Conservation (phyloP, 2,888 invertebrate species). For the Creontiades dilutus region DNA sequence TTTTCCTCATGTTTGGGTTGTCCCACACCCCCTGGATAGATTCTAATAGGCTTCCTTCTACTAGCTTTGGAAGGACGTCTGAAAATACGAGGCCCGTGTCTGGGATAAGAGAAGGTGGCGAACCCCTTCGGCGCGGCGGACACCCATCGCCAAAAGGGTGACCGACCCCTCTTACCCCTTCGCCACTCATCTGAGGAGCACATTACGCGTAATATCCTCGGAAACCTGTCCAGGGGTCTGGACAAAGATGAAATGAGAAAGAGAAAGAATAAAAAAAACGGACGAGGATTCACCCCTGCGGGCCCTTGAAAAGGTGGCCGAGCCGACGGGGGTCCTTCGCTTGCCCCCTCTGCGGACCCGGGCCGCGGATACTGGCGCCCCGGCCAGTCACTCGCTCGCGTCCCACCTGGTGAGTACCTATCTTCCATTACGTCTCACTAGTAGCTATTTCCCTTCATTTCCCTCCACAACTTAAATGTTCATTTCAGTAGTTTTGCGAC, state of each 20-base stretch:
- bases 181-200: constrained; percentile 11
- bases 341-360: constrained; percentile 38
- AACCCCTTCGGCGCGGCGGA: neutral
- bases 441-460: neutral
- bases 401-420: constrained; percentile 64
- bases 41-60: too few species aligned
- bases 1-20: too few species aligned
- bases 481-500: neutral
- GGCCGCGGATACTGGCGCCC: neutral
- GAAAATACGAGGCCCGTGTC: neutral
- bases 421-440: neutral
- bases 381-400: constrained; percentile 53
- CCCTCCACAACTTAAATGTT: neutral
- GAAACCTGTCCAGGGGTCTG: constrained; percentile 21
- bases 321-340: neutral
- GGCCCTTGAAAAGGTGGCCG: constrained; percentile 34
- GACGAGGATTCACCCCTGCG: constrained; percentile 39
- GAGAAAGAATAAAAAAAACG: neutral
- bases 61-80: too few species aligned
- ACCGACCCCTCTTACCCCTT: neutral
- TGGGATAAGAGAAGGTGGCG: neutral
- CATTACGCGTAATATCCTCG: constrained; percentile 9
- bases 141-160: constrained; percentile 28
- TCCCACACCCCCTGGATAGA: too few species aligned
- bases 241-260: neutral